These are phyloP conservation scores for Rhodeus uyekii DNA, from an alignment of 2,797 vertebrate species.

Conservation along the genomic window DNA sequence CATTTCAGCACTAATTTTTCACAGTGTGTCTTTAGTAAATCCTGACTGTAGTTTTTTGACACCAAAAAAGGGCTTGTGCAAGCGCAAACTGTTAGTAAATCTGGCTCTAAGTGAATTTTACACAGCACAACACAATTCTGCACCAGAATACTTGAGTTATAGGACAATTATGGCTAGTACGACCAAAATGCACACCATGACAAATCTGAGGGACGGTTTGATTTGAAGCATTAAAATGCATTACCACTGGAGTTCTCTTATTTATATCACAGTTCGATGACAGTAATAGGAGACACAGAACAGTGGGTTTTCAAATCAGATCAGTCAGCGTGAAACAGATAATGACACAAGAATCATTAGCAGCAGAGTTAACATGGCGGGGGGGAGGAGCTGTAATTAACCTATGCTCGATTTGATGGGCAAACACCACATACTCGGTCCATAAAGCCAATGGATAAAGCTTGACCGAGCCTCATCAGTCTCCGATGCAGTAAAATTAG, in stretches of 20 bases:
- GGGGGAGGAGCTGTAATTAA: conserved; percentile 28
- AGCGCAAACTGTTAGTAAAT: too few relatives aligned
- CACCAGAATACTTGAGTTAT: neutral
- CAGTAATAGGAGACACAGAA: neutral
- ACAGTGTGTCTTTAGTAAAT: too few relatives aligned
- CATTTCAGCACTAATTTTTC: too few relatives aligned
- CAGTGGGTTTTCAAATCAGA: neutral
- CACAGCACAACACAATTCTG: neutral
- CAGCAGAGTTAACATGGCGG: neutral
- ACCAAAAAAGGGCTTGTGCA: too few relatives aligned
- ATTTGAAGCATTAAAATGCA: conserved; percentile 17
- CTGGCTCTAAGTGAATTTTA: neutral
- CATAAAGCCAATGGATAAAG: conserved; percentile 4
- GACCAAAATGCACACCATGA: neutral
- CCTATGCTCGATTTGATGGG: conserved; percentile 23
- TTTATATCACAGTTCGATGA: neutral
- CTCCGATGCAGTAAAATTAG: conserved; percentile 9
- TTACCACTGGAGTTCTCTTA: neutral
- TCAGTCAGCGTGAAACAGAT: conserved; percentile 11
- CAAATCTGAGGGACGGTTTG: neutral
- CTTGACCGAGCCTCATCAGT: neutral
- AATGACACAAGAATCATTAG: conserved; percentile 18
- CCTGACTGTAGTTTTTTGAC: too few relatives aligned
- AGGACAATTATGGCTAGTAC: neutral
- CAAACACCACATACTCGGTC: neutral